phyloP scores from a whole-genome alignment of 2,888 invertebrate genomes.

The Ceraclea dissimilis region DNA sequence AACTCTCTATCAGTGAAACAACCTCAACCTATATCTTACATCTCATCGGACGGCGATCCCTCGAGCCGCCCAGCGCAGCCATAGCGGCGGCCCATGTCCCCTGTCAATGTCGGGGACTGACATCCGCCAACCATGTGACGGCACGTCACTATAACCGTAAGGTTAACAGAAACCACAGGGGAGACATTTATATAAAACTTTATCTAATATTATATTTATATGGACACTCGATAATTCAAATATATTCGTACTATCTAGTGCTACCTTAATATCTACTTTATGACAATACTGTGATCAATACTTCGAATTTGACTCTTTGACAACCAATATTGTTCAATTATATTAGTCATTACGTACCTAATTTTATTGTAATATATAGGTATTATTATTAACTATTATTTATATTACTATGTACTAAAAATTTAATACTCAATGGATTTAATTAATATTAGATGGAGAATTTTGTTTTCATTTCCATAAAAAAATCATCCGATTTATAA shows the following conservation, averaged over 20 bases:
- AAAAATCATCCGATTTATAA: too few relatives aligned
- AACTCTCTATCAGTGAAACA: conserved; percentile 51
- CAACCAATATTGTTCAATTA: neutral
- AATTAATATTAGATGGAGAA: too few relatives aligned
- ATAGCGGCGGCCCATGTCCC: conserved; percentile 21
- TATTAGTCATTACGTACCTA: neutral
- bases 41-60: conserved; percentile 16
- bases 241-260: too few relatives aligned
- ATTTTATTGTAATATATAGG: too few relatives aligned
- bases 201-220: neutral
- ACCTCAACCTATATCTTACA: conserved; percentile 26
- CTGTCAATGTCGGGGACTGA: conserved; percentile 17
- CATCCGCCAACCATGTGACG: conserved; percentile 3
- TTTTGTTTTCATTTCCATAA: too few relatives aligned
- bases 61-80: conserved; percentile 7
- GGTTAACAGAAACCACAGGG: conserved; percentile 8
- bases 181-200: conserved; percentile 12
- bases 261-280: too few relatives aligned
- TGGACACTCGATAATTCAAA: too few relatives aligned
- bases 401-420: too few relatives aligned
- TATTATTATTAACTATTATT: too few relatives aligned
- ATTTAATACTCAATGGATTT: too few relatives aligned
- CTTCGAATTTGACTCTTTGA: too few relatives aligned
- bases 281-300: too few relatives aligned
- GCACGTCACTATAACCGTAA: neutral